Percentiles rank a stretch among this genome's conserved stretches.
Evolutionary conservation across 2,888 invertebrate genomes (phyloP).

Genomic region (Xylocampa areola): DNA sequence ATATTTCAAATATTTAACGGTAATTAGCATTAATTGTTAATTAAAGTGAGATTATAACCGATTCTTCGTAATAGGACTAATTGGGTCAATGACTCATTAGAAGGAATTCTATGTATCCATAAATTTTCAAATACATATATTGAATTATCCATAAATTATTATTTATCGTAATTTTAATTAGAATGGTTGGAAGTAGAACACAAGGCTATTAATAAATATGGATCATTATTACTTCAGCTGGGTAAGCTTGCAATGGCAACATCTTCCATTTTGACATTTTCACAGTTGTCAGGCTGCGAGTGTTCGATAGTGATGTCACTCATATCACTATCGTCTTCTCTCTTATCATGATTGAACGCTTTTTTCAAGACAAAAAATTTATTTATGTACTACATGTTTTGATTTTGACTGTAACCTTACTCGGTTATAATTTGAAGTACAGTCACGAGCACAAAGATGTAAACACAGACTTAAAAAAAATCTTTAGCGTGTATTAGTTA

Average conservation of each 20-base stretch:
- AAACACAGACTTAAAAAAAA: no score
- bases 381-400: neutral
- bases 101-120: constrained; percentile 6
- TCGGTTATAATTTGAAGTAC: no score
- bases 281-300: neutral
- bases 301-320: neutral
- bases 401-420: neutral
- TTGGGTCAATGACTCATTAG: constrained; percentile 4
- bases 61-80: constrained; percentile 16
- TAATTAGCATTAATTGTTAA: constrained; percentile 10
- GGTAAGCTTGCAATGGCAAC: no score
- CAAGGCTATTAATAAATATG: no score
- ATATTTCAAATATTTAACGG: constrained; percentile 13
- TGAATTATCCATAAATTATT: neutral
- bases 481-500: no score
- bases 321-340: neutral
- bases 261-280: neutral
- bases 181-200: no score
- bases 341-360: constrained; percentile 3
- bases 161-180: neutral
- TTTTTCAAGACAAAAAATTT: neutral
- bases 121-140: no score
- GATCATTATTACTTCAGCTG: no score
- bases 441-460: no score
- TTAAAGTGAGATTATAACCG: neutral